Percentiles rank a stretch among this genome's conserved stretches.
These are phyloP conservation scores for Mactra quadrangularis DNA, from an alignment of 1,140 invertebrate genomes.

Conservation along the genomic window DNA sequence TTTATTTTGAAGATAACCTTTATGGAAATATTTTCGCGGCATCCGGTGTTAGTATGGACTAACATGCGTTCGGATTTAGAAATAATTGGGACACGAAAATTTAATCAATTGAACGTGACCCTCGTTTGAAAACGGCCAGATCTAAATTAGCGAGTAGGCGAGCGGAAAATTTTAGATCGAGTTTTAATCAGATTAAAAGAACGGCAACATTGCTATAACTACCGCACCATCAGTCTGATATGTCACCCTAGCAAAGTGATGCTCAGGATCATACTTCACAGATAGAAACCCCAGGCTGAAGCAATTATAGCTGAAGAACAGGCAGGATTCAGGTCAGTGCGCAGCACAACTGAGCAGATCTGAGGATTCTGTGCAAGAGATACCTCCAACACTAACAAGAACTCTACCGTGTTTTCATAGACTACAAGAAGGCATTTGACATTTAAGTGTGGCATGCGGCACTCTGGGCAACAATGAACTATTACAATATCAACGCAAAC, in stretches of 20 bases:
- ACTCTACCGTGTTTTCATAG: slow-evolving; percentile 60
- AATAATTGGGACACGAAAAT: too few species aligned
- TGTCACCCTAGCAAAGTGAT: slow-evolving; percentile 64
- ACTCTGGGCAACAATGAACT: slow-evolving; percentile 52
- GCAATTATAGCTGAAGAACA: slow-evolving; percentile 48
- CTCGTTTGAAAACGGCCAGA: too few species aligned
- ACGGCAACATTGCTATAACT: slow-evolving; percentile 62
- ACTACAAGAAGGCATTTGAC: slow-evolving; percentile 64
- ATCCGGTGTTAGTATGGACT: too few species aligned
- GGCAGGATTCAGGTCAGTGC: slow-evolving; percentile 29
- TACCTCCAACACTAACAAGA: slow-evolving; percentile 61
- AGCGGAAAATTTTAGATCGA: too few species aligned
- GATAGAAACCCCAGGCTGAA: slow-evolving; percentile 45
- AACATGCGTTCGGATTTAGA: too few species aligned
- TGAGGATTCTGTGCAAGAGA: slow-evolving; percentile 56
- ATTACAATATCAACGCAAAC: slow-evolving; percentile 57
- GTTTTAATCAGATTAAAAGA: too few species aligned
- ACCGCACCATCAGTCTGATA: slow-evolving; percentile 62
- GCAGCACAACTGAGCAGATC: slow-evolving; percentile 63
- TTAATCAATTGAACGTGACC: too few species aligned
- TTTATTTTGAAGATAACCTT: too few species aligned
- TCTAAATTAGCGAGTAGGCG: too few species aligned
- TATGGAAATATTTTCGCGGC: too few species aligned
- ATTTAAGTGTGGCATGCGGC: slow-evolving; percentile 57
- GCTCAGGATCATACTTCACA: slow-evolving; percentile 57